These are phyloP conservation scores for Illadopsis cleaveri DNA, from an alignment of 2,113 vertebrate genomes.

Conservation along the genomic window DNA sequence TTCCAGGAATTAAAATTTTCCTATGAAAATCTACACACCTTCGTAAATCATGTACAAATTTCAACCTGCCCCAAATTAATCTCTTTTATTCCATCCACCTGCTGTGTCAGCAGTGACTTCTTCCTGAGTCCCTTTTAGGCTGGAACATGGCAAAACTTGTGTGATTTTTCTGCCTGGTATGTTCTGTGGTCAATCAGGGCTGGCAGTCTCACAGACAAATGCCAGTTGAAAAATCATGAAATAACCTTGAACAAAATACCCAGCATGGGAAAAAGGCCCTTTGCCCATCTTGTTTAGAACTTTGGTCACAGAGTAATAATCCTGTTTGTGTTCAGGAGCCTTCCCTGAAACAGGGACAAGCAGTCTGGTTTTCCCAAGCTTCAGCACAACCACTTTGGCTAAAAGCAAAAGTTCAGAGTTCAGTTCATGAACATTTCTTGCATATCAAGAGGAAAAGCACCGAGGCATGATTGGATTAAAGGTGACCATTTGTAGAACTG, in stretches of 20 bases:
- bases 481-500: not conserved
- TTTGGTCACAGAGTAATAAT: not conserved
- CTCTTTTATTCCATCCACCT: not conserved
- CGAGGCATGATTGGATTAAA: not conserved
- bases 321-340: not conserved
- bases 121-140: not conserved
- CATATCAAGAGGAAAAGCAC: not conserved
- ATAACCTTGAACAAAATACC: not conserved
- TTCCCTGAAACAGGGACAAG: not conserved
- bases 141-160: not conserved
- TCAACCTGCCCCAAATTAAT: not conserved
- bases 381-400: not conserved
- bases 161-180: not conserved
- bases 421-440: not conserved
- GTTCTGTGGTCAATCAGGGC: not conserved
- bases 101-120: not conserved
- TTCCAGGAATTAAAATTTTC: not conserved
- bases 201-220: not conserved
- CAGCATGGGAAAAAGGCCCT: not conserved
- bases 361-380: not conserved
- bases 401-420: not conserved
- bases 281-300: not conserved
- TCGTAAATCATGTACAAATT: not conserved
- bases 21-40: not conserved
- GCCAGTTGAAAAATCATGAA: not conserved